Percentiles rank a stretch among this genome's conserved stretches.
These are phyloP conservation scores for Apodemia duryi DNA, from an alignment of 2,888 invertebrate species.

Conservation along the genomic window DNA sequence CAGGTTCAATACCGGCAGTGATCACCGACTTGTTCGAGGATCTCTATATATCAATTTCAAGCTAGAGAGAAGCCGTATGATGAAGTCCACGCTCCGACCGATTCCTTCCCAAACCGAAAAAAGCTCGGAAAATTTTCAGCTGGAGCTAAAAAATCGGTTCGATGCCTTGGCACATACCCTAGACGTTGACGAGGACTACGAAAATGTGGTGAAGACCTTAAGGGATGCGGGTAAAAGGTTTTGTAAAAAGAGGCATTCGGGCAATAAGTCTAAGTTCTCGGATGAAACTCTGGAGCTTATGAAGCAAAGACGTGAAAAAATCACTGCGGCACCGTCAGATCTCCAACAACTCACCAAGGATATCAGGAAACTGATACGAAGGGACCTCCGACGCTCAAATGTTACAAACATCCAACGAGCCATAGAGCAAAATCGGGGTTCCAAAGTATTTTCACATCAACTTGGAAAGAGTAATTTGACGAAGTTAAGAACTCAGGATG, in stretches of 20 bases:
- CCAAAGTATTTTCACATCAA: background rate
- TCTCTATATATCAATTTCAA: background rate
- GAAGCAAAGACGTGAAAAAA: background rate
- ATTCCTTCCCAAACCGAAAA: too few relatives aligned
- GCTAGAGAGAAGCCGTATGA: too few relatives aligned
- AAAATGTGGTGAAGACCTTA: too few relatives aligned
- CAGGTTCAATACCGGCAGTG: conserved; percentile 20
- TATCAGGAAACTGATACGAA: background rate
- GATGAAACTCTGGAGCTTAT: background rate
- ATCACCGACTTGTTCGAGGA: conserved; percentile 14
- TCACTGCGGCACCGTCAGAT: background rate
- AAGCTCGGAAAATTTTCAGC: too few relatives aligned
- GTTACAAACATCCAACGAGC: background rate
- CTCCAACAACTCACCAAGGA: background rate
- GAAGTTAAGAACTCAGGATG: background rate
- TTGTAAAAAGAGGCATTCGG: too few relatives aligned
- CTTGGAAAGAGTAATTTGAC: background rate
- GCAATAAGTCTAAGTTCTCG: background rate
- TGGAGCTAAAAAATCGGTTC: too few relatives aligned
- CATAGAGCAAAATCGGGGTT: background rate
- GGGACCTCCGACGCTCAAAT: background rate
- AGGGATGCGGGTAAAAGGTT: too few relatives aligned
- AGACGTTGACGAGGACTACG: too few relatives aligned
- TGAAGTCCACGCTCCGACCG: too few relatives aligned
- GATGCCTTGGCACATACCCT: too few relatives aligned